These are phyloP conservation scores for Triops longicaudatus DNA, from an alignment of 1,140 invertebrate species.

Conservation along the genomic window DNA sequence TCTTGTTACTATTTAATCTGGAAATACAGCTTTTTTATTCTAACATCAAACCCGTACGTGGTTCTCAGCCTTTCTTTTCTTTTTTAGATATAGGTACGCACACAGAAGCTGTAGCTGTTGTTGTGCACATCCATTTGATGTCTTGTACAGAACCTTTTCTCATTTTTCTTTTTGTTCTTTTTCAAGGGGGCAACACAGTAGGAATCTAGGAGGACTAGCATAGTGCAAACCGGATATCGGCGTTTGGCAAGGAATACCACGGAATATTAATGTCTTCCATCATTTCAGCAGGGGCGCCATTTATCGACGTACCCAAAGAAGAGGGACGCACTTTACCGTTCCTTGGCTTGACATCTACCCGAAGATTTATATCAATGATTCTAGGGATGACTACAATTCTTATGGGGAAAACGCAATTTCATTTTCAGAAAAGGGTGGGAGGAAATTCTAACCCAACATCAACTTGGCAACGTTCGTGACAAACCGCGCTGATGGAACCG, in stretches of 20 bases:
- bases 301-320: background rate
- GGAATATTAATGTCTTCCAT: no score
- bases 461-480: background rate
- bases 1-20: background rate
- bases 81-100: background rate
- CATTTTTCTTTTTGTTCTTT: background rate
- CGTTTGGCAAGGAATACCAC: background rate
- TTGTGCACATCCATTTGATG: background rate
- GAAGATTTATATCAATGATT: background rate
- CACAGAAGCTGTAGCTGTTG: background rate
- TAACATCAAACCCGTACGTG: background rate
- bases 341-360: background rate
- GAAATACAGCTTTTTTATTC: background rate
- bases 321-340: background rate
- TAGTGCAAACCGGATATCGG: background rate
- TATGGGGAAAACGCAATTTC: background rate
- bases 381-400: background rate
- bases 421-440: background rate
- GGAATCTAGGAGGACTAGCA: no score
- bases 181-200: no score
- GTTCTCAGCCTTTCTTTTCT: background rate
- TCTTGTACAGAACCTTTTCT: background rate
- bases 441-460: background rate
- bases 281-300: no score
- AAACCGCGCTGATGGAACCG: background rate